A percentile compares a stretch with the other conserved stretches of the same genome.
Evolutionary conservation across 2,113 vertebrate species (phyloP).

Genomic region (Carlito syrichta): DNA sequence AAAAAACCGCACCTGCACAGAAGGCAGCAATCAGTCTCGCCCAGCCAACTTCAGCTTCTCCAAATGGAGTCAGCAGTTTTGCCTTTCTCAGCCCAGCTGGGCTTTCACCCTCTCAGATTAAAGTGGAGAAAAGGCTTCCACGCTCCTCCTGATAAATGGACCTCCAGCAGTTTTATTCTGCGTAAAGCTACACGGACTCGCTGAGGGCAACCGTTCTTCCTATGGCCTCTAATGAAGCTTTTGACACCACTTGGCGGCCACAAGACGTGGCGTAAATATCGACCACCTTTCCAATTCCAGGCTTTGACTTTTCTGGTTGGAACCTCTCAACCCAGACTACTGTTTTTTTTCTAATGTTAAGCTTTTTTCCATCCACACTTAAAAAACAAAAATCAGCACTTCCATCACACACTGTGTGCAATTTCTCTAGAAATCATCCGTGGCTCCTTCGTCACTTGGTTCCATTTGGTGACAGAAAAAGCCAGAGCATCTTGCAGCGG

Average conservation of each 20-base stretch:
- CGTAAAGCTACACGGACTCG: neutral
- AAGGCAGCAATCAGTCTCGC: constrained; percentile 16
- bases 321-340: neutral
- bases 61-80: neutral
- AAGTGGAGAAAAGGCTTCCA: neutral
- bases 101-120: constrained; percentile 50
- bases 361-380: neutral
- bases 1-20: neutral
- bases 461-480: neutral
- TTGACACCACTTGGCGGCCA: neutral
- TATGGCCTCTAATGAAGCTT: neutral
- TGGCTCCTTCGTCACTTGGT: neutral
- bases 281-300: neutral
- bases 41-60: constrained; percentile 27
- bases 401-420: neutral
- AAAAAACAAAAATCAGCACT: neutral
- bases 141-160: neutral
- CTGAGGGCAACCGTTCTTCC: neutral
- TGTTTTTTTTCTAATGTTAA: neutral
- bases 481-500: constrained; percentile 1
- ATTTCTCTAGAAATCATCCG: neutral
- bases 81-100: constrained; percentile 14
- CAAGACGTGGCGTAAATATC: neutral
- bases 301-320: neutral
- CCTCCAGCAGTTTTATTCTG: neutral